Evolutionary conservation across 2,888 invertebrate species (phyloP), one percentile per base, ranked within the genome.

Genomic region (Nephrocerus scutellatus): DNA sequence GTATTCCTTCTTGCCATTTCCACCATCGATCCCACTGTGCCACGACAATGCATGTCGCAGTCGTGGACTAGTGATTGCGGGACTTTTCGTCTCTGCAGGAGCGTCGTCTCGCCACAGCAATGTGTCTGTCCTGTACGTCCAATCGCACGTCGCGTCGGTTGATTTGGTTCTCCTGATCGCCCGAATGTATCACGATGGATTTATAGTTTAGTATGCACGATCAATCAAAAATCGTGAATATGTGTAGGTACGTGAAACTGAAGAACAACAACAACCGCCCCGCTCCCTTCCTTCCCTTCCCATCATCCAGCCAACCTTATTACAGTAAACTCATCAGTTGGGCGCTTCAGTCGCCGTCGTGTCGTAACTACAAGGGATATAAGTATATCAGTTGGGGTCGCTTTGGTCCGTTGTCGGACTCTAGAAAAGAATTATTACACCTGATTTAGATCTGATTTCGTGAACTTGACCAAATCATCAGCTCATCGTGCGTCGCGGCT

Each of bases 121-220:
- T n/a, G n/a, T n/a, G n/a, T n/a, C n/a, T n/a, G n/a, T n/a, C n/a
- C n/a, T n/a, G n/a, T n/a, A n/a, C n/a, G n/a, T n/a, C n/a, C n/a
- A n/a, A n/a, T n/a, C n/a, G n/a, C n/a, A n/a, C n/a, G n/a, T n/a
- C n/a, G n/a, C n/a, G n/a, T n/a, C n/a, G n/a, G n/a, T n/a, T n/a
- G n/a, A n/a, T n/a, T n/a, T n/a, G n/a, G n/a, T 54, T 60, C 56
- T 61, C 66, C 66, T 67, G 66, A 67, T 67, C 65, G 66, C 66
- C 66, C 50, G 62, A 63, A 66, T 67, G 66, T 67, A 67, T 67
- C 66, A 67, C 66, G 66, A 66, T 65, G 61, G 62, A 65, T 65
- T 66, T 65, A 63, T 64, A 66, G 66, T 65, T 65, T 66, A 65
- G 62, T 63, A 65, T 66, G 65, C 66, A 66, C 66, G 66, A 66